Conservation (phyloP, 2,888 invertebrate genomes). For the Ommatoiulus sabulosus region DNA sequence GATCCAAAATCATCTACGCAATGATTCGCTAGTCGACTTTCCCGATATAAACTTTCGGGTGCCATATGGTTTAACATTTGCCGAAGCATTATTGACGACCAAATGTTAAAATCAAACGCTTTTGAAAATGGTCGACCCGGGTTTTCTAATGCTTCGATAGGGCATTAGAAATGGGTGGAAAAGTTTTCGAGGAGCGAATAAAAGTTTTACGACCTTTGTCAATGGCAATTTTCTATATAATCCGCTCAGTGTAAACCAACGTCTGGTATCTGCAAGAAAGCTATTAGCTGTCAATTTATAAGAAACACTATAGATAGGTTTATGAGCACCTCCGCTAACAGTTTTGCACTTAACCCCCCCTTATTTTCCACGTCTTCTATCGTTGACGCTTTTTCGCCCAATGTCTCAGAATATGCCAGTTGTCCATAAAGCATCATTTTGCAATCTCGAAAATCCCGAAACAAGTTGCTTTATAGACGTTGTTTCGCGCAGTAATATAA, state of each 20-base stretch:
- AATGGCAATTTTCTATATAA: conserved; percentile 21
- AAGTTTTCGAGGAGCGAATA: neutral
- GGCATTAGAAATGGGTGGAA: conserved; percentile 1
- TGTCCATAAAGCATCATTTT: conserved; percentile 30
- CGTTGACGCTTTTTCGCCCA: neutral
- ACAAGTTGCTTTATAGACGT: conserved; percentile 30
- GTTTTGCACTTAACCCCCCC: neutral
- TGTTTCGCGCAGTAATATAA: conserved; percentile 32
- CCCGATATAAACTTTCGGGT: neutral
- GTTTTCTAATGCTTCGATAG: neutral
- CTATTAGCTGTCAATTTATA: conserved; percentile 23
- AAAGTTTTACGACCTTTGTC: conserved; percentile 12
- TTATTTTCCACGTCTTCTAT: neutral
- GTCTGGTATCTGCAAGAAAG: neutral
- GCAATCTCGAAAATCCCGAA: conserved; percentile 30
- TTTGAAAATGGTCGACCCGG: neutral
- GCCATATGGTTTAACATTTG: neutral
- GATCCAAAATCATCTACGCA: too few species aligned
- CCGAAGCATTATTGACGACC: neutral
- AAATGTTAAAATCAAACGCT: neutral
- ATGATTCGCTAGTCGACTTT: too few species aligned
- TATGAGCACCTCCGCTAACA: conserved; percentile 22
- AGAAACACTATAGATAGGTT: conserved; percentile 4
- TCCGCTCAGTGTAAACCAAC: conserved; percentile 30
- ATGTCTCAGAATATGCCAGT: conserved; percentile 18